These are phyloP conservation scores for Eurytoma adleriae DNA, from an alignment of 2,888 invertebrate species.

Conservation along the genomic window DNA sequence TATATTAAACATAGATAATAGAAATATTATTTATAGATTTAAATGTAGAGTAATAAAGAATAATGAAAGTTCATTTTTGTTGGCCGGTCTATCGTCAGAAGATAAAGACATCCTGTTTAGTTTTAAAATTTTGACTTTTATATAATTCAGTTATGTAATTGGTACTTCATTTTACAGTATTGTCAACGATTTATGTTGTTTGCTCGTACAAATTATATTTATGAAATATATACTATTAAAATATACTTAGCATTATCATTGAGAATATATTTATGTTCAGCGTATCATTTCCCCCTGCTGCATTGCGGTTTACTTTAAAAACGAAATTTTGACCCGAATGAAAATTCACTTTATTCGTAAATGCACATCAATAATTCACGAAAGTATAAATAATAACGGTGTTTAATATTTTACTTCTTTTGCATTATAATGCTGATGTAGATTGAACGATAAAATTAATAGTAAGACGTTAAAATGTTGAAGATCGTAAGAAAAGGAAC, in stretches of 20 bases:
- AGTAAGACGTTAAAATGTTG: constrained; percentile 22
- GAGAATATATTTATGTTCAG: constrained; percentile 36
- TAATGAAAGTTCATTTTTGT: constrained; percentile 11
- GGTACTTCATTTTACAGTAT: constrained; percentile 21
- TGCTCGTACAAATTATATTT: constrained; percentile 52
- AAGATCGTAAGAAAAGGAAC: constrained; percentile 2
- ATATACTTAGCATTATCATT: no score
- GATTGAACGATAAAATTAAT: constrained; percentile 7
- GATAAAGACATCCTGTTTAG: constrained; percentile 14
- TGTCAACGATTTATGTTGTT: constrained; percentile 50
- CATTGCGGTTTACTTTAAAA: background rate
- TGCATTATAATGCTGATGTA: constrained; percentile 7
- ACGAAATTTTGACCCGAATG: background rate
- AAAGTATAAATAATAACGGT: background rate
- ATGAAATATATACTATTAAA: background rate
- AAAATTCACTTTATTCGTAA: background rate
- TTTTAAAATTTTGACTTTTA: constrained; percentile 19
- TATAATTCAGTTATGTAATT: constrained; percentile 11
- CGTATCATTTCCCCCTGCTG: constrained; percentile 52
- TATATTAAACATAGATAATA: background rate
- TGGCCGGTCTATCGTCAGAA: constrained; percentile 20
- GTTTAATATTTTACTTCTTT: background rate
- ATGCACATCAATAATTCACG: background rate
- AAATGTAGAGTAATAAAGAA: constrained; percentile 8
- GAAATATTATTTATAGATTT: constrained; percentile 6